These are phyloP conservation scores for Lepidurus packardi DNA, from an alignment of 1,140 invertebrate genomes.

Conservation along the genomic window DNA sequence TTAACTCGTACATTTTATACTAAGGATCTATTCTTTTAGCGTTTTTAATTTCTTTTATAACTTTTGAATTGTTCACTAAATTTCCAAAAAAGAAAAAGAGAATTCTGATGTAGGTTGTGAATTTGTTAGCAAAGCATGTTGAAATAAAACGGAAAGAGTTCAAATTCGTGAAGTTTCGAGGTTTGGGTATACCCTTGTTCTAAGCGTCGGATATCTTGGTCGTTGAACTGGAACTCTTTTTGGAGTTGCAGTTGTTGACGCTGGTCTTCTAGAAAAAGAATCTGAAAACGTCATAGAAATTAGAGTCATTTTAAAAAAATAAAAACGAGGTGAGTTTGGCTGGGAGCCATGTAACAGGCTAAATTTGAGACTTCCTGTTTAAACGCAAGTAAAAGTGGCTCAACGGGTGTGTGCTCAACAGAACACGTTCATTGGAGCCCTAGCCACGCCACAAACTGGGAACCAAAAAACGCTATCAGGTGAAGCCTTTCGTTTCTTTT, in stretches of 20 bases:
- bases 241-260: constrained; percentile 41
- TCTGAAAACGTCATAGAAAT: constrained; percentile 35
- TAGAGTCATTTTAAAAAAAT: constrained; percentile 10
- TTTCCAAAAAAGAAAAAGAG: too few relatives aligned
- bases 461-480: constrained; percentile 34
- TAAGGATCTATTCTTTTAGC: too few relatives aligned
- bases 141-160: background rate
- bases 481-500: background rate
- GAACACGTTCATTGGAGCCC: constrained; percentile 1
- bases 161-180: background rate
- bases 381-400: too few relatives aligned
- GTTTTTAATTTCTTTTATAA: too few relatives aligned
- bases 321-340: background rate
- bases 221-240: constrained; percentile 40
- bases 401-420: background rate
- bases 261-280: constrained; percentile 41
- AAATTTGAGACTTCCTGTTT: constrained; percentile 29
- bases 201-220: constrained; percentile 44
- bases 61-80: too few relatives aligned
- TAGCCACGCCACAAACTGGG: constrained; percentile 15
- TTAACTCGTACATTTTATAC: too few relatives aligned
- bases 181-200: constrained; percentile 41
- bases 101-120: too few relatives aligned
- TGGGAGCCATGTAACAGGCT: constrained; percentile 30
- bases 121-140: too few relatives aligned